These are phyloP conservation scores for Meleagris gallopavo DNA, from an alignment of 2,113 vertebrate species.

Conservation along the genomic window DNA sequence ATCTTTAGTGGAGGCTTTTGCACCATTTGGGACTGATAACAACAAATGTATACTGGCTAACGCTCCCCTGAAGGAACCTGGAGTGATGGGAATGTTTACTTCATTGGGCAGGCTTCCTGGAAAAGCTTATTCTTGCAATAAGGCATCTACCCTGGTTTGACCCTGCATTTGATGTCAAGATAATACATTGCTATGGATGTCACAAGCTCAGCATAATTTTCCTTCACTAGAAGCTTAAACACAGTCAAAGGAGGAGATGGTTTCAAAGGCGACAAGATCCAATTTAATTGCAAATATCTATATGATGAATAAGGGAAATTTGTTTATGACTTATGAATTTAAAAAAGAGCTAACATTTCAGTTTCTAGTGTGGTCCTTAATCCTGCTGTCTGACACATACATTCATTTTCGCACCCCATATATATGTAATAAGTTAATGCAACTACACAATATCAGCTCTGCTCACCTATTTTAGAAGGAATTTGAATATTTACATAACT, in stretches of 20 bases:
- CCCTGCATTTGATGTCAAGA: not conserved
- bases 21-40: not conserved
- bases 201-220: not conserved
- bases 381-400: not conserved
- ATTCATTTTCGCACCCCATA: not conserved
- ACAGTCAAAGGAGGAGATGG: not conserved
- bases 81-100: not conserved
- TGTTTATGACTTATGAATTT: not conserved
- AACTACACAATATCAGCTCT: not conserved
- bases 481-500: not conserved
- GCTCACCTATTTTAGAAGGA: not conserved
- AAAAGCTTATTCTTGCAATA: constrained; percentile 11
- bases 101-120: not conserved
- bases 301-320: not conserved
- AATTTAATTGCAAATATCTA: constrained; percentile 19
- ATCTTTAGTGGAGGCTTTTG: not conserved
- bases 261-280: not conserved
- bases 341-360: not conserved
- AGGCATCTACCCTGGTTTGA: not conserved
- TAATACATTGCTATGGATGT: not conserved
- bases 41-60: not conserved
- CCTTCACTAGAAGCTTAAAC: not conserved
- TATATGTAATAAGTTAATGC: not conserved
- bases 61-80: not conserved
- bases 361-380: not conserved